Conservation (phyloP, 2,888 invertebrate species). For the Cancer borealis region DNA sequence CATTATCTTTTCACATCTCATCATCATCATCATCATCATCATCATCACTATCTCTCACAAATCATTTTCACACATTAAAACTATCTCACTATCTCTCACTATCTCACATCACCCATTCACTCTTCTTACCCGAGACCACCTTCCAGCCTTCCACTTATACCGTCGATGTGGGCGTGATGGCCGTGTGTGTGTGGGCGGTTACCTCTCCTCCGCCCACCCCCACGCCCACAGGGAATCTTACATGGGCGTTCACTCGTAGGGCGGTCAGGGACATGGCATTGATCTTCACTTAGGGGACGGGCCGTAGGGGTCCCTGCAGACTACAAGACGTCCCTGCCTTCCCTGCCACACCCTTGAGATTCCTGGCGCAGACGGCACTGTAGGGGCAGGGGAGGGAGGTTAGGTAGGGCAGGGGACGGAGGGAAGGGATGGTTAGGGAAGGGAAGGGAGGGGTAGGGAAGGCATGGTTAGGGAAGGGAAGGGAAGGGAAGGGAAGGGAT, state of each 20-base stretch:
- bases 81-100: neutral
- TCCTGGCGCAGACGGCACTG: slow-evolving; percentile 71
- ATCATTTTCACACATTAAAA: neutral
- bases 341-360: slow-evolving; percentile 68
- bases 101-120: neutral
- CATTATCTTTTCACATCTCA: neutral
- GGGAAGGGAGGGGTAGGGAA: neutral
- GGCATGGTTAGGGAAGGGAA: too few relatives aligned
- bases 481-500: too few relatives aligned
- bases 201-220: slow-evolving; percentile 38
- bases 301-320: slow-evolving; percentile 69
- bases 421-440: neutral
- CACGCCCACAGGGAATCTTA: slow-evolving; percentile 65
- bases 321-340: slow-evolving; percentile 67
- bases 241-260: slow-evolving; percentile 72
- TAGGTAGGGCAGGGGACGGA: too few relatives aligned
- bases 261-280: slow-evolving; percentile 65
- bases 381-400: neutral
- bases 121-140: slow-evolving; percentile 75
- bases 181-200: neutral
- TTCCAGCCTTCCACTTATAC: slow-evolving; percentile 75
- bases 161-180: slow-evolving; percentile 51
- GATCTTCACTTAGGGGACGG: slow-evolving; percentile 54
- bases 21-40: too few relatives aligned
- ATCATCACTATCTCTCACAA: neutral